phyloP scores from a whole-genome alignment of 2,888 invertebrate genomes.

The Polylopha cassiicola region DNA sequence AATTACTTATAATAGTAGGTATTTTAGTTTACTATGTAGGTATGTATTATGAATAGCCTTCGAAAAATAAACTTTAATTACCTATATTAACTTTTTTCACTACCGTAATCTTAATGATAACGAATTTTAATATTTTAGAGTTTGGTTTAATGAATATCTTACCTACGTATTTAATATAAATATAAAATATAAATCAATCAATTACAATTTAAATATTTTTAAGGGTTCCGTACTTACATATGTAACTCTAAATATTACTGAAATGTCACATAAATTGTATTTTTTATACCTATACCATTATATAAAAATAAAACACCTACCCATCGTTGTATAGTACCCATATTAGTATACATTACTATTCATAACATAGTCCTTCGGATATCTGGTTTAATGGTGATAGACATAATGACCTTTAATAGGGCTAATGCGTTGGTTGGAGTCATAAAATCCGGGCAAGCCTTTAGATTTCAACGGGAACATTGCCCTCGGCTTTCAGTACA shows the following conservation, averaged over 20 bases:
- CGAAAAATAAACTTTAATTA: too few species aligned
- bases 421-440: constrained; percentile 59
- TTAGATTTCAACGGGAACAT: constrained; percentile 16
- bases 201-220: too few species aligned
- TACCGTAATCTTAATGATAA: too few species aligned
- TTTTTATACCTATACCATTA: constrained; percentile 1
- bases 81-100: too few species aligned
- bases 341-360: constrained; percentile 43
- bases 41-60: not conserved
- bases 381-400: constrained; percentile 50
- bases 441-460: constrained; percentile 48
- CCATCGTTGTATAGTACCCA: constrained; percentile 12
- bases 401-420: constrained; percentile 58
- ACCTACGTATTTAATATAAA: too few species aligned
- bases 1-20: not conserved
- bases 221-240: too few species aligned
- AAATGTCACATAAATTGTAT: constrained; percentile 9
- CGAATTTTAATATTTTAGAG: too few species aligned
- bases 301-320: not conserved
- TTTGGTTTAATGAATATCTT: too few species aligned
- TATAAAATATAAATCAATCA: too few species aligned
- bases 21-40: not conserved
- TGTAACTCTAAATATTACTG: too few species aligned
- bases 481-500: constrained; percentile 27
- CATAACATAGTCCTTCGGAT: constrained; percentile 39